phyloP scores from a whole-genome alignment of 2,888 invertebrate genomes.

The Mythimna vitellina region DNA sequence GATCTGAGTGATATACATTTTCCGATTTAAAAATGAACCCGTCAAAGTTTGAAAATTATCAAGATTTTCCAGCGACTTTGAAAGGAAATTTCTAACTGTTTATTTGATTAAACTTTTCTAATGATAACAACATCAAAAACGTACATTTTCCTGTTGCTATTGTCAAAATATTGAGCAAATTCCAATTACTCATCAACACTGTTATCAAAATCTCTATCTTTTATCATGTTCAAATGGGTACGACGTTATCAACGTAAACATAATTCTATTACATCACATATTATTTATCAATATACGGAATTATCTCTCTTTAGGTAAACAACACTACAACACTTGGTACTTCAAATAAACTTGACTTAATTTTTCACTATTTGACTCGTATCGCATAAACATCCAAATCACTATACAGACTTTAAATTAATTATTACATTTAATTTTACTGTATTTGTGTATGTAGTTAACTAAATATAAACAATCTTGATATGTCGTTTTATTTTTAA shows the following conservation, averaged over 20 bases:
- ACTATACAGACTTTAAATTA: background rate
- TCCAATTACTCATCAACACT: slow-evolving; percentile 36
- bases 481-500: too few species aligned
- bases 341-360: slow-evolving; percentile 31
- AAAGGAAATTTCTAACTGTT: background rate
- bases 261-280: slow-evolving; percentile 36
- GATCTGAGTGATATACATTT: background rate
- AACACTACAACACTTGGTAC: slow-evolving; percentile 20
- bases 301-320: slow-evolving; percentile 28
- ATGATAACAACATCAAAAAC: slow-evolving; percentile 2
- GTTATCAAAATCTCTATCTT: slow-evolving; percentile 13
- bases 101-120: background rate
- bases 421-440: background rate
- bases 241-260: slow-evolving; percentile 32
- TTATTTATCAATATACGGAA: slow-evolving; percentile 27
- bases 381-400: background rate
- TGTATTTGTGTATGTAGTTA: too few species aligned
- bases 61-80: background rate
- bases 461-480: too few species aligned
- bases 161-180: slow-evolving; percentile 21
- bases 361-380: slow-evolving; percentile 9
- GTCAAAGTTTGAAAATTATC: background rate
- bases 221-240: slow-evolving; percentile 7
- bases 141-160: slow-evolving; percentile 4
- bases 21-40: background rate